Evolutionary conservation across 2,888 invertebrate species (phyloP), one percentile per base, ranked within the genome.

Genomic region (Herminia tarsipennalis): DNA sequence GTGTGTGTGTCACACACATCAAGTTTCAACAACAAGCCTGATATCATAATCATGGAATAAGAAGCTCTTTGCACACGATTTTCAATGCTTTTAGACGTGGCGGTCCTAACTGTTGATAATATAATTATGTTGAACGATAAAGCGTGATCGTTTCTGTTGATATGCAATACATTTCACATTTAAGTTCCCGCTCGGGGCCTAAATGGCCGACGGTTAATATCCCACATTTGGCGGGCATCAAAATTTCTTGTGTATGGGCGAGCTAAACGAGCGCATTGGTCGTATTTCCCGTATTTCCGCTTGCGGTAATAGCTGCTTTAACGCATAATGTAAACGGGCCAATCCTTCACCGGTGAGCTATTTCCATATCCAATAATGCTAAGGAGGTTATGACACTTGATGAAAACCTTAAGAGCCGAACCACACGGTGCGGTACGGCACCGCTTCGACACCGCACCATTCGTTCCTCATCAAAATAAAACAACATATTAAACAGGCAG

Each of bases 281-380:
- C 45, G 43, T 57, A 48, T 57, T 66, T 22, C 48, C 41, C 45
- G 43, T 57, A 48, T 57, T 66, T 22, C 48, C 41, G 29, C 44
- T 28, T 50, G 40, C 17, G 30, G 34, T 57, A 54, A 61, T 58
- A 42, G 55, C 21, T 47, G 21, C 24, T 49, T 57, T 51, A 41
- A 45, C 50, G 51, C 59, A 48, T 56, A 56, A 63, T 65, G 48
- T 48, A 51, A 54, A 63, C 37, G 51, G 39, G 36, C 47, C 59
- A 66, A 66, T 64, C 50, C 66, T 66, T 54, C 49, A 66, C 43
- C 37, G 38, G 37, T 45, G 64, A 66, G 63, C 66, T 54, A 66
- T 47, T 63, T 59, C 49, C 59, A 56, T 46, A 56, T 46, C 41
- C 53, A 65, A 63, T 64, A 62, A 53, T 50, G 58, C 47, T 56